A percentile compares a stretch with the other conserved stretches of the same genome.
Conservation (phyloP, 2,113 vertebrate species). For the Morone saxatilis region DNA sequence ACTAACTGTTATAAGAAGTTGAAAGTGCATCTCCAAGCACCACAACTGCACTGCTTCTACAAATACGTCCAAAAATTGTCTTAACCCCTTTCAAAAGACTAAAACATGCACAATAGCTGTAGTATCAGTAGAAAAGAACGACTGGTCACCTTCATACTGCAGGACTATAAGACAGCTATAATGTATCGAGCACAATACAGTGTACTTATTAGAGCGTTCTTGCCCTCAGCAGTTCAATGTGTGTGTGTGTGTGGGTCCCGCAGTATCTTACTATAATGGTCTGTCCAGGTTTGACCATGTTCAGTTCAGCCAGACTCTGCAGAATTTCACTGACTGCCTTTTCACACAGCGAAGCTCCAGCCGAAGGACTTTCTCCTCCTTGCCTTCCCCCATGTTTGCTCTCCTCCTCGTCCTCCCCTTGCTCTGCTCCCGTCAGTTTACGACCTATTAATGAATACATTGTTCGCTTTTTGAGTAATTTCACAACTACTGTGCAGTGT, state of each 20-base stretch:
- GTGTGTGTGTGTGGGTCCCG: background rate
- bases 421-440: conserved; percentile 79
- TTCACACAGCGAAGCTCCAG: conserved; percentile 74
- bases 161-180: background rate
- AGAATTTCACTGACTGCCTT: conserved; percentile 85
- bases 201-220: background rate
- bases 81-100: too few relatives aligned
- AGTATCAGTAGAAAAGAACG: too few relatives aligned
- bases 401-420: conserved; percentile 52
- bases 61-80: too few relatives aligned
- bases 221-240: background rate
- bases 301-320: conserved; percentile 83
- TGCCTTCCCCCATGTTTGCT: conserved; percentile 52
- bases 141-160: background rate
- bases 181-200: background rate
- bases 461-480: background rate
- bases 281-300: conserved; percentile 84
- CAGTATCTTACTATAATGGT: conserved; percentile 79
- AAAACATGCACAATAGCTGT: too few relatives aligned
- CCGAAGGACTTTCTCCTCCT: conserved; percentile 51
- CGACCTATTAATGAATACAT: conserved; percentile 69
- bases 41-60: too few relatives aligned
- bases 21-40: too few relatives aligned
- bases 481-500: too few relatives aligned
- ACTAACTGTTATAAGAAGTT: background rate